Conservation (phyloP, 1,140 invertebrate species). For the Drosophila quadrilineata region DNA sequence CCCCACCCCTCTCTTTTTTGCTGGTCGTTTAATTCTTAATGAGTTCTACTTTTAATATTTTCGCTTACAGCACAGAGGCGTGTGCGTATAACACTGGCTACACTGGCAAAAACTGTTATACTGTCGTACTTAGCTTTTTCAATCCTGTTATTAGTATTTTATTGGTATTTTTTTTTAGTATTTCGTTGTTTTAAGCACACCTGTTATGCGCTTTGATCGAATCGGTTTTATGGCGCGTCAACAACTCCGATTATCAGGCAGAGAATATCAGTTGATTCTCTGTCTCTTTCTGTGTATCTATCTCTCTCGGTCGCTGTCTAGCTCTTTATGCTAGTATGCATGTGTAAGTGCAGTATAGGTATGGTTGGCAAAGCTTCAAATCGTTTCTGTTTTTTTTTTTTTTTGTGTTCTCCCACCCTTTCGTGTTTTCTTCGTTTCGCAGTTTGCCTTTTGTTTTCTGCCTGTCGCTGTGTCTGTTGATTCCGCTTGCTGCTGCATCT, state of each 20-base stretch:
- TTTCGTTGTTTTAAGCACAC: constrained; percentile 15
- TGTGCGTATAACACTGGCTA: no score
- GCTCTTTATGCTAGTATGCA: neutral
- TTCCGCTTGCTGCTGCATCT: constrained; percentile 7
- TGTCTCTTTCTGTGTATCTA: neutral
- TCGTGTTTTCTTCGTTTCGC: constrained; percentile 5
- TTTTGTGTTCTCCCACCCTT: no score
- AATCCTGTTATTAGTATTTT: no score
- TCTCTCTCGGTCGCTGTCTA: neutral
- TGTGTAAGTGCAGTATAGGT: neutral
- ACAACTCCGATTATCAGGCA: constrained; percentile 29
- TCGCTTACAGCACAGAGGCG: no score
- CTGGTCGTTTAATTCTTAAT: neutral
- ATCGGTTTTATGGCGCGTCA: constrained; percentile 26
- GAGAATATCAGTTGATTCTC: constrained; percentile 1
- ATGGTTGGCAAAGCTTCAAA: neutral
- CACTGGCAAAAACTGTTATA: no score
- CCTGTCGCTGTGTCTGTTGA: neutral
- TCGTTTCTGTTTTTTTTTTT: neutral
- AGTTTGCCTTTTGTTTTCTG: constrained; percentile 1
- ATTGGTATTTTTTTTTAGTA: no score
- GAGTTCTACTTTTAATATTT: neutral
- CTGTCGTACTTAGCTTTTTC: no score
- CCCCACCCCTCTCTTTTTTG: neutral
- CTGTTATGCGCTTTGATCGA: constrained; percentile 14